A percentile compares a stretch with the other conserved stretches of the same genome.
Evolutionary conservation across 2,888 invertebrate genomes (phyloP).

Genomic region (Ophonus ardosiacus): DNA sequence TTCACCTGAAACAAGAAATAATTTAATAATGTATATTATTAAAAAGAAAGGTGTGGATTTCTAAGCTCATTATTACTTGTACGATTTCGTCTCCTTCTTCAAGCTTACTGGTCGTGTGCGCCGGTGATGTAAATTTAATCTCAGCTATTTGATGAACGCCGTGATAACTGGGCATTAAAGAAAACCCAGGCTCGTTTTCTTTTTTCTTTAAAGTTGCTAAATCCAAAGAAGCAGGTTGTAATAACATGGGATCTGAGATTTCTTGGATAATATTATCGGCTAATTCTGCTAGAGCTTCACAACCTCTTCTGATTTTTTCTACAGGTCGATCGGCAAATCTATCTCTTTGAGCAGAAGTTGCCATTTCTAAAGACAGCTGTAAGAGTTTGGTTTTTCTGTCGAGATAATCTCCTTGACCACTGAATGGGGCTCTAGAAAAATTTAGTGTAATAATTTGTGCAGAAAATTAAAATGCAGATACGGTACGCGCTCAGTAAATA

Average conservation of each 20-base stretch:
- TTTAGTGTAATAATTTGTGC: slow-evolving; percentile 26
- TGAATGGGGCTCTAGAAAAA: slow-evolving; percentile 78
- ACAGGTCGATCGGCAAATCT: slow-evolving; percentile 93
- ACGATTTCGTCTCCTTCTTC: slow-evolving; percentile 98
- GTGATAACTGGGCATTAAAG: slow-evolving; percentile 91
- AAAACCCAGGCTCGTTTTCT: slow-evolving; percentile 93
- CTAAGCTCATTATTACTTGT: slow-evolving; percentile 77
- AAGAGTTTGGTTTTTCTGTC: slow-evolving; percentile 85
- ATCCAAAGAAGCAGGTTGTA: slow-evolving; percentile 95
- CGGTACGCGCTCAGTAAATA: no score
- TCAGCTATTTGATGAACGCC: slow-evolving; percentile 90
- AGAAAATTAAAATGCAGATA: no score
- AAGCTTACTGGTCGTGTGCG: slow-evolving; percentile 93
- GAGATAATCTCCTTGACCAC: slow-evolving; percentile 83
- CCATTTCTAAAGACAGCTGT: slow-evolving; percentile 89
- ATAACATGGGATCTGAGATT: slow-evolving; percentile 91
- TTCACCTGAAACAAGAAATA: slow-evolving; percentile 77
- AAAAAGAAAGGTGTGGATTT: not conserved
- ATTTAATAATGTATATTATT: slow-evolving; percentile 6
- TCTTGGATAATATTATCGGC: slow-evolving; percentile 93
- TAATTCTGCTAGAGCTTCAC: slow-evolving; percentile 85
- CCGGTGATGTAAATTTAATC: slow-evolving; percentile 94
- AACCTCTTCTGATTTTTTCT: slow-evolving; percentile 84
- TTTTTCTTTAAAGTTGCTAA: slow-evolving; percentile 91
- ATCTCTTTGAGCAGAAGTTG: slow-evolving; percentile 93